These are phyloP conservation scores for Coracopsis vasa DNA, from an alignment of 2,113 vertebrate genomes.

Conservation along the genomic window DNA sequence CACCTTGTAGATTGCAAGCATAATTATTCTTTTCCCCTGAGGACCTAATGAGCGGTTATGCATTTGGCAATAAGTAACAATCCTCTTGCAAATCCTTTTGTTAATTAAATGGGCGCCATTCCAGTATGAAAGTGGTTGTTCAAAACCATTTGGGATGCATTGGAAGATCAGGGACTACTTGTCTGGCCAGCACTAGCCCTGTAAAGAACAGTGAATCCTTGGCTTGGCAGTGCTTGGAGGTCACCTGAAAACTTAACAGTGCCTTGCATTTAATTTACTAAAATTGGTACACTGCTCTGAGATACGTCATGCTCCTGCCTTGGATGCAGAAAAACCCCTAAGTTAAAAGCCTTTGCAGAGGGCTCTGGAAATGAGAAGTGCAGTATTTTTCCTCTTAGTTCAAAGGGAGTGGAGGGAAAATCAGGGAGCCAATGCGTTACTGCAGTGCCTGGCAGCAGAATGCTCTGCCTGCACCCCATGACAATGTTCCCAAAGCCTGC, in stretches of 20 bases:
- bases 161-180: background rate
- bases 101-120: conserved; percentile 36
- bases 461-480: background rate
- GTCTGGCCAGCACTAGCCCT: background rate
- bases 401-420: background rate
- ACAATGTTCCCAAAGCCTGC: background rate
- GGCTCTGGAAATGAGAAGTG: background rate
- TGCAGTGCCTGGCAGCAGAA: fast-evolving
- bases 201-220: background rate
- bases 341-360: background rate
- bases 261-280: background rate
- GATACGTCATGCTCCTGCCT: background rate
- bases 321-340: fast-evolving
- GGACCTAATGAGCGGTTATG: background rate
- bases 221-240: background rate
- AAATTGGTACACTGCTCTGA: background rate
- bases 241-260: background rate
- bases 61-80: background rate
- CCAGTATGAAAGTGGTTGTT: background rate
- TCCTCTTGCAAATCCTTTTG: conserved; percentile 3
- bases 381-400: background rate
- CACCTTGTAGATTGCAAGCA: background rate
- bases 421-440: background rate
- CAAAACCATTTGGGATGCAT: background rate
- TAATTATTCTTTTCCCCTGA: background rate